These are phyloP conservation scores for Phengaris alcon DNA, from an alignment of 2,888 invertebrate genomes.

Conservation along the genomic window DNA sequence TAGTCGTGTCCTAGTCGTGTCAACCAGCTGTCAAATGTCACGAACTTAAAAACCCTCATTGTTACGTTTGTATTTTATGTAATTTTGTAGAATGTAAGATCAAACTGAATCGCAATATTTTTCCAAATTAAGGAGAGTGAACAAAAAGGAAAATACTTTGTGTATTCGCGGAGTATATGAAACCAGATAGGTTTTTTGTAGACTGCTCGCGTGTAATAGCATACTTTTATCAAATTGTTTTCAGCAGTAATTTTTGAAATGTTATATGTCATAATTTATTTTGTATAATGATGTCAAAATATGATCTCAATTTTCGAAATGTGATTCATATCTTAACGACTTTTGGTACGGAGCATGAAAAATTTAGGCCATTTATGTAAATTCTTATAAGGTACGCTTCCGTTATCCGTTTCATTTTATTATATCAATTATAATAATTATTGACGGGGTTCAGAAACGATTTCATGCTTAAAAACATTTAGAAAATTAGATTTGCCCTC, in stretches of 20 bases:
- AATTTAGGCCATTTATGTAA: slow-evolving; percentile 17
- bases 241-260: background rate
- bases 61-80: background rate
- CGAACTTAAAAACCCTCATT: background rate
- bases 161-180: background rate
- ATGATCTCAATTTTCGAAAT: slow-evolving; percentile 7
- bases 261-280: background rate
- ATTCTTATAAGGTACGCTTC: slow-evolving; percentile 22
- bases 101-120: background rate
- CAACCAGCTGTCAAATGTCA: too few species aligned
- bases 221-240: slow-evolving; percentile 1
- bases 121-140: slow-evolving; percentile 1
- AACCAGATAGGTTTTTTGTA: background rate
- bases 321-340: slow-evolving; percentile 11
- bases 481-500: slow-evolving; percentile 56
- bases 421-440: slow-evolving; percentile 16
- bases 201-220: too few species aligned
- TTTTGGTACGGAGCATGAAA: slow-evolving; percentile 16
- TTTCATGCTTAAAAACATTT: slow-evolving; percentile 49
- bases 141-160: background rate
- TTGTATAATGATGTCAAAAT: background rate
- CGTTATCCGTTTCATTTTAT: slow-evolving; percentile 15
- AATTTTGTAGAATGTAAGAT: background rate
- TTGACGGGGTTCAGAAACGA: slow-evolving; percentile 38
- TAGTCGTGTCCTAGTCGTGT: too few species aligned